Percentiles rank a stretch among this genome's conserved stretches.
These are phyloP conservation scores for Augochlorella aurata DNA, from an alignment of 2,888 invertebrate species.

Conservation along the genomic window DNA sequence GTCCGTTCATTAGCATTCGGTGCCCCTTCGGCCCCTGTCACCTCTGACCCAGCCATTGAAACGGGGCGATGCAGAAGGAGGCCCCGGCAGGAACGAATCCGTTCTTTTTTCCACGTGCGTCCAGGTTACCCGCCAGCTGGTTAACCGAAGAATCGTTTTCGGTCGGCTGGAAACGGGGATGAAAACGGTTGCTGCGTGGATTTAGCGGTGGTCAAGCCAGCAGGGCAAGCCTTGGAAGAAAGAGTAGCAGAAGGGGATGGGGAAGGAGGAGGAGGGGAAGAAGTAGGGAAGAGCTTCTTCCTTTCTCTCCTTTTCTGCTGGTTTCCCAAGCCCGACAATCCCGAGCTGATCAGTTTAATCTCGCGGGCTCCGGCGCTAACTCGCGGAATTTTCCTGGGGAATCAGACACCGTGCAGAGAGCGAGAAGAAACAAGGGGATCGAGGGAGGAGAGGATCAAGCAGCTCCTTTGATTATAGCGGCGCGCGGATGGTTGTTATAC, in stretches of 20 bases:
- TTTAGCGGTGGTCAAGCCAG: too few relatives aligned
- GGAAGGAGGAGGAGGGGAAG: too few relatives aligned
- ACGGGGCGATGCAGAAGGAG: constrained; percentile 40
- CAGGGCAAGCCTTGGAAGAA: too few relatives aligned
- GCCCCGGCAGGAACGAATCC: not conserved
- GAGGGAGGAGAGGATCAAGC: constrained; percentile 7
- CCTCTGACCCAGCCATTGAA: constrained; percentile 72
- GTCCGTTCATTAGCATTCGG: constrained; percentile 76
- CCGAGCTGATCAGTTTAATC: not conserved
- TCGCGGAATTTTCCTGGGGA: not conserved
- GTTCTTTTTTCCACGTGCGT: constrained; percentile 18
- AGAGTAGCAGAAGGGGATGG: too few relatives aligned
- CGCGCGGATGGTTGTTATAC: constrained; percentile 35
- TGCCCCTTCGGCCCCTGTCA: constrained; percentile 71
- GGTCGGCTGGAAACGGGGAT: not conserved
- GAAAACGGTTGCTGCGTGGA: not conserved
- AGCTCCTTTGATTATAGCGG: constrained; percentile 38
- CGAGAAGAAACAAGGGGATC: constrained; percentile 2
- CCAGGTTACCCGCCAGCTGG: constrained; percentile 41
- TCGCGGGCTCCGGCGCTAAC: not conserved
- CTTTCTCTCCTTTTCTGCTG: not conserved
- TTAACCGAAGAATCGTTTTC: constrained; percentile 11
- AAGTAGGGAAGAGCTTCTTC: not conserved
- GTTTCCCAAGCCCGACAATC: not conserved
- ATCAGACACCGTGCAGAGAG: not conserved